Evolutionary conservation across 1,140 invertebrate genomes (phyloP).

Genomic region (Steinernema feltiae): DNA sequence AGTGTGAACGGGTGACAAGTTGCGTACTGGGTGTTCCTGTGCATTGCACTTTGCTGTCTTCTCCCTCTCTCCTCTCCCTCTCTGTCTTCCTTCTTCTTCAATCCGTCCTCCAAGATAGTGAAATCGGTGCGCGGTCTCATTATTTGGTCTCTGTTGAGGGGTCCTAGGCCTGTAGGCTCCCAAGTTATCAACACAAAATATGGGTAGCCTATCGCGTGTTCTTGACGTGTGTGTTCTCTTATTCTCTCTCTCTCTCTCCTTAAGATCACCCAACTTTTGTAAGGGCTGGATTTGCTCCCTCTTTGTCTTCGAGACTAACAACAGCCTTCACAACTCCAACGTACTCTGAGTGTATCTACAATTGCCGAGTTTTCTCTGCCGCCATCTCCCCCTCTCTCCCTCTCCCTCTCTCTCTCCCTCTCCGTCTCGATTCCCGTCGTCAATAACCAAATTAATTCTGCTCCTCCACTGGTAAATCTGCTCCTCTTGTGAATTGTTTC

Average conservation of each 20-base stretch:
- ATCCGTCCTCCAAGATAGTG: conserved; percentile 8
- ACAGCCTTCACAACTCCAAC: background rate
- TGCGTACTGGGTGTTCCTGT: background rate
- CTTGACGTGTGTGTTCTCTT: no score
- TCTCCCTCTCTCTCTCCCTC: background rate
- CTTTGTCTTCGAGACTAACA: background rate
- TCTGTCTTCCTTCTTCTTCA: background rate
- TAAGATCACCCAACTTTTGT: background rate
- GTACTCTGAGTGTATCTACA: background rate
- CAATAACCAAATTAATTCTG: no score
- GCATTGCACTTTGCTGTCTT: background rate
- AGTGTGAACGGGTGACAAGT: conserved; percentile 13
- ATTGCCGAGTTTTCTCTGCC: conserved; percentile 6
- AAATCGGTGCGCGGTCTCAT: conserved; percentile 13
- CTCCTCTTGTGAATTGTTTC: background rate
- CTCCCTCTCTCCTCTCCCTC: no score
- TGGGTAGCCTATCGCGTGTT: conserved; percentile 7
- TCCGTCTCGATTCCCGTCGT: no score
- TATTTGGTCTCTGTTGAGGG: conserved; percentile 3
- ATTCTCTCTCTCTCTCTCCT: background rate
- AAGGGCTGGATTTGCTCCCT: background rate
- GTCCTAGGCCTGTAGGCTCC: background rate
- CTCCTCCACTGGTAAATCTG: background rate
- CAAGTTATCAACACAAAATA: background rate
- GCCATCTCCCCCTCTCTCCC: background rate